Base-by-base conservation (phyloP, 2,797 vertebrate genomes). In the Pseudopleuronectes americanus region DNA sequence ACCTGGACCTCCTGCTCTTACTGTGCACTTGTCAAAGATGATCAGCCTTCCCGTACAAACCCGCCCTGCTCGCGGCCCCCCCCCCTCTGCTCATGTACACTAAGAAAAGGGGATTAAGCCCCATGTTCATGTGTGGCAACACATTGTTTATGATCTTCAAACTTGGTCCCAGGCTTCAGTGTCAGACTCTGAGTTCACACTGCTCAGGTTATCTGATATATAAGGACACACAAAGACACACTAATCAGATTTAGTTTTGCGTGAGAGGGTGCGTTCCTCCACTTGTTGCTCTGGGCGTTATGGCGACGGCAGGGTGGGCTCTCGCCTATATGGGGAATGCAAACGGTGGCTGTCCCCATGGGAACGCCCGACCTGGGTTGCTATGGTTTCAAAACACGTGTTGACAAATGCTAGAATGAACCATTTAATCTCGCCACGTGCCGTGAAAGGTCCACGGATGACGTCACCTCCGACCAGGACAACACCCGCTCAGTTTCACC, bases 11-110 rank as follows among this genome's bases (percentile, higher is more conserved):
- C 76, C 64, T 84, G 83, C 80, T 75, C 83, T 84, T 1, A 65
- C 80, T 79, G 79, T 60, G 85, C 86, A 87, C 87, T 74, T 90
- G 90, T 91, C 91, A 71, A 71, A 90, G 77, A 72, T 64, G 28
- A 89, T 91, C 83, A 90, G 74, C 49, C 54, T 69, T 57, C 41
- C 57, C 31, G 10, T 56, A 49, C 53, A 26, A 66, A 81, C 64
- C 65, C 78, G 59, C 49, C 52, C 69, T 53, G 49, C 64, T 57
- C 41, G 0, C 28, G 2, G 2, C 7, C 7, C 6, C 28, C 28
- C 28, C 28, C 62, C 19, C 21, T 16, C 10, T 6, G 8, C 13
- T 43, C 38, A 45, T 8, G 17, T 19, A 17, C n/a, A 45, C 38
- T 9, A 17, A 57, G 28, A 23, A 19, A 64, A 28, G 66, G 60